A percentile compares a stretch with the other conserved stretches of the same genome.
These are phyloP conservation scores for Drosophila falleni DNA, from an alignment of 2,888 invertebrate species.

Conservation along the genomic window DNA sequence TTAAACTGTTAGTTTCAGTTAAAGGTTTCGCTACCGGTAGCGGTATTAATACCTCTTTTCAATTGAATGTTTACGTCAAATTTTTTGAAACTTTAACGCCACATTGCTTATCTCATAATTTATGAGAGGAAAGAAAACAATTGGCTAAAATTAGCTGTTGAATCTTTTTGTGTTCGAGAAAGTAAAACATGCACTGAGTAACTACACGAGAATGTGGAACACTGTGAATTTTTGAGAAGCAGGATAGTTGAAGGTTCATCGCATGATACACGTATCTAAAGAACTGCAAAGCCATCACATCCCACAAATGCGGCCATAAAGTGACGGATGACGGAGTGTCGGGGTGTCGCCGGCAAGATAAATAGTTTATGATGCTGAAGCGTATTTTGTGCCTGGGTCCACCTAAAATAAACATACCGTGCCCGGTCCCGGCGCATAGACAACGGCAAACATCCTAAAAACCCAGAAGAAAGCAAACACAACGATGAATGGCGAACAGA, in stretches of 20 bases:
- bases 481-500: constrained; percentile 42
- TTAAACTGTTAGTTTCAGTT: no score
- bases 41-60: not conserved
- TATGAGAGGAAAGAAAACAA: constrained; percentile 42
- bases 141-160: constrained; percentile 53
- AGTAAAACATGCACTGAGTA: constrained; percentile 5
- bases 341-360: constrained; percentile 32
- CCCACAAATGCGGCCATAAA: constrained; percentile 18
- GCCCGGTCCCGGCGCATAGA: constrained; percentile 29
- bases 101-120: constrained; percentile 39
- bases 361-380: constrained; percentile 55
- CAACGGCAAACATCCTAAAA: constrained; percentile 61
- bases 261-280: constrained; percentile 10
- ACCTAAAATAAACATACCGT: constrained; percentile 47
- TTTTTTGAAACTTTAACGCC: constrained; percentile 19
- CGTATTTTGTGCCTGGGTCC: constrained; percentile 46
- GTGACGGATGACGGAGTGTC: constrained; percentile 14
- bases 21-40: no score
- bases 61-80: constrained; percentile 22
- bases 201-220: constrained; percentile 4
- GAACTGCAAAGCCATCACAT: constrained; percentile 18
- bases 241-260: constrained; percentile 12
- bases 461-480: constrained; percentile 38
- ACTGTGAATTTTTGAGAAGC: constrained; percentile 7
- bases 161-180: constrained; percentile 4